Evolutionary conservation across 1,140 invertebrate species (phyloP).

Genomic region (Phymorhynchus buccinoides): DNA sequence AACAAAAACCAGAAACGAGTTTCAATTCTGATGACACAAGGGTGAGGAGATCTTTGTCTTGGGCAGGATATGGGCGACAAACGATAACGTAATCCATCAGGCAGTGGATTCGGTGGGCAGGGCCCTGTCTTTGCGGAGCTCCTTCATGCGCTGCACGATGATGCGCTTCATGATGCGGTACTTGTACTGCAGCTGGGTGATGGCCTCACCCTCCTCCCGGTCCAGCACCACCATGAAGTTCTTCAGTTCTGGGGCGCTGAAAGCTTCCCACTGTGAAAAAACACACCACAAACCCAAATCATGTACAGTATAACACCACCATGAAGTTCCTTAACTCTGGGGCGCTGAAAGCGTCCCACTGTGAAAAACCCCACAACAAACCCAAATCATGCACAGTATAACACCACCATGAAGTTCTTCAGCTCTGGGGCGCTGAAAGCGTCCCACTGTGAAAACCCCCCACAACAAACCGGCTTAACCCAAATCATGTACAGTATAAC

Average conservation of each 20-base stretch:
- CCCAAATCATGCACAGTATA: too few relatives aligned
- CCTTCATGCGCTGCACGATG: conserved; percentile 61
- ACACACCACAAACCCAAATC: too few relatives aligned
- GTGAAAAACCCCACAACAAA: too few relatives aligned
- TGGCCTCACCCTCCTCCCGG: conserved; percentile 77
- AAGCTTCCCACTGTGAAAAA: conserved; percentile 77
- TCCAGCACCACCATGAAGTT: conserved; percentile 79
- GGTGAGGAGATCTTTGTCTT: background rate
- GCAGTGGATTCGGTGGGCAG: background rate
- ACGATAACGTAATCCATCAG: too few relatives aligned
- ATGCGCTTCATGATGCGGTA: conserved; percentile 73
- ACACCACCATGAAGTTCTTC: too few relatives aligned
- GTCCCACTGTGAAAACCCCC: conserved; percentile 76
- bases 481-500: too few relatives aligned
- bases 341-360: conserved; percentile 79
- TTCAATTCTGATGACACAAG: background rate
- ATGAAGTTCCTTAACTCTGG: conserved; percentile 79
- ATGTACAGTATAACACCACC: conserved; percentile 77
- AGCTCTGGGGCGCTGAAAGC: conserved; percentile 78
- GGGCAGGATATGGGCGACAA: background rate
- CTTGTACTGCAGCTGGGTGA: conserved; percentile 76
- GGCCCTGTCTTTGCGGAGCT: conserved; percentile 55
- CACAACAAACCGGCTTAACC: too few relatives aligned
- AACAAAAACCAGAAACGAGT: too few relatives aligned
- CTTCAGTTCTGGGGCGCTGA: conserved; percentile 77